Base-by-base conservation (phyloP, 2,797 vertebrate species). In the Danio albolineatus region DNA sequence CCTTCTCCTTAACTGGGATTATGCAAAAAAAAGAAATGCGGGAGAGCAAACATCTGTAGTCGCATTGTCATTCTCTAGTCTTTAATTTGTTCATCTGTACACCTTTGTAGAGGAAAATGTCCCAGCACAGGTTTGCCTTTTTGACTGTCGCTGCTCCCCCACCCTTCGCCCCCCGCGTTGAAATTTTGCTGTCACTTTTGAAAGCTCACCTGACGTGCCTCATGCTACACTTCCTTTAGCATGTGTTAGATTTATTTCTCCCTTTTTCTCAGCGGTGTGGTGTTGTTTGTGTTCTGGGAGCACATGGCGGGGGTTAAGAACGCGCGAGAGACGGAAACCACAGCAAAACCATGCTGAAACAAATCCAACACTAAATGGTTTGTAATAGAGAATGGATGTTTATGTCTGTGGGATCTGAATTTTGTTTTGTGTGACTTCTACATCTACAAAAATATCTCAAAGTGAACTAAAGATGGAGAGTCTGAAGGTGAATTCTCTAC, bases 21-120 rank as follows among this genome's bases (percentile, higher is more conserved):
- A 92, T 94, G 92, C 94, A 94, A 94, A 79, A 28, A n/a, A 28
- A 91, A 89, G 93, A 92, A 89, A 95, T 94, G 94, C 93, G 94
- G 95, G 95, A 96, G 95, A 94, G 93, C 92, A 95, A 96, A 95
- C 93, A 94, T 93, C 94, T 95, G 93, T 96, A 96, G 94, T 95
- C 93, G 91, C 93, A 95, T 93, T 96, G 96, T 97, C 96, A 94
- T 94, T 91, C 91, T 94, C 90, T 92, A 94, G 94, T 94, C 95
- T 95, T 94, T 96, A 96, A 97, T 97, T 95, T 96, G 95, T 96
- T 94, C 91, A 92, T 93, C 90, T 94, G 92, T 94, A 94, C 89
- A 94, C 94, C 95, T 95, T 90, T 93, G 94, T 94, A 94, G 92
- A 88, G 91, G 93, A 92, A 90, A 94, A 94, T 90, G 85, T 91